Conservation (phyloP, 2,797 vertebrate species). For the Champsocephalus esox region DNA sequence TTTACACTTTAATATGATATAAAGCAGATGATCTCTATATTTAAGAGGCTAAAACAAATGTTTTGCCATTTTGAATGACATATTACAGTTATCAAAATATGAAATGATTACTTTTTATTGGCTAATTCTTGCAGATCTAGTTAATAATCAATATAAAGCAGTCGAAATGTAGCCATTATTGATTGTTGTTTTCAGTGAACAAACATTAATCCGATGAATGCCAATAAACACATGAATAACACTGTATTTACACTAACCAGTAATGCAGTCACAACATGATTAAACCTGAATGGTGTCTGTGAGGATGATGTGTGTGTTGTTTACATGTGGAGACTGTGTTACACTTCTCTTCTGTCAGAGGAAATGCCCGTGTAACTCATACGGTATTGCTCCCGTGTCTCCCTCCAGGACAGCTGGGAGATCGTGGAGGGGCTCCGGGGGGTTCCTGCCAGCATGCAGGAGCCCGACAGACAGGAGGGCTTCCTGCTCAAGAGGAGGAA, state of each 20-base stretch:
- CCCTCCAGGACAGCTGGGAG: constrained; percentile 94
- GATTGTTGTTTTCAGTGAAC: neutral
- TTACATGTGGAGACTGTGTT: neutral
- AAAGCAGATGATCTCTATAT: too few species aligned
- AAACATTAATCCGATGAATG: neutral
- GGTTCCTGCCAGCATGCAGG: constrained; percentile 86
- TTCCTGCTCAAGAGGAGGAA: constrained; percentile 97
- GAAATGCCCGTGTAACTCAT: constrained; percentile 23
- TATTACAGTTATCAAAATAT: too few species aligned
- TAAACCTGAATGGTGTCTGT: neutral
- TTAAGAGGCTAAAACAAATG: too few species aligned
- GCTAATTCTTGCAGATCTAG: too few species aligned
- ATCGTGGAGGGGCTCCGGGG: constrained; percentile 93
- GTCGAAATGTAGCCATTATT: neutral
- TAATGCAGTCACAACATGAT: neutral
- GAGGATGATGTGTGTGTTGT: neutral
- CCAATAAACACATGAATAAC: neutral
- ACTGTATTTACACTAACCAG: neutral
- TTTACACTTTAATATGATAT: too few species aligned
- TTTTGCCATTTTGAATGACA: too few species aligned
- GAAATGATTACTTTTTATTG: too few species aligned
- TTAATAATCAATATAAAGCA: neutral
- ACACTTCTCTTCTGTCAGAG: neutral
- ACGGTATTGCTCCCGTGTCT: constrained; percentile 13
- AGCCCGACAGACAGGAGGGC: constrained; percentile 91